A percentile compares a stretch with the other conserved stretches of the same genome.
Evolutionary conservation across 2,888 invertebrate genomes (phyloP).

Genomic region (Eupithecia tripunctaria): DNA sequence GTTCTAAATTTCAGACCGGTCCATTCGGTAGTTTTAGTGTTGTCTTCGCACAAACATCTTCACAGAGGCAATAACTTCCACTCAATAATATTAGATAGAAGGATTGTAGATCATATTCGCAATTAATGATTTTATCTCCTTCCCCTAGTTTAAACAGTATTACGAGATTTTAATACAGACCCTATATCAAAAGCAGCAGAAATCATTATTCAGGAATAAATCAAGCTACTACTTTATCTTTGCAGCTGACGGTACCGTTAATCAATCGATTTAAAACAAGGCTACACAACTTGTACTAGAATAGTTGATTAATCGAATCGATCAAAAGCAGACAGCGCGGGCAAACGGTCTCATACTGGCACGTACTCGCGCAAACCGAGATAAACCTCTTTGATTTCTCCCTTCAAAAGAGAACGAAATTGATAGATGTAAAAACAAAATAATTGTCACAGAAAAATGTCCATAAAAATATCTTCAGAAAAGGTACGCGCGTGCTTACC

Average conservation of each 20-base stretch:
- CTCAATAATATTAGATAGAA: too few relatives aligned
- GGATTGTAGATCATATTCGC: not conserved
- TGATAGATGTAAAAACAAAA: constrained; percentile 26
- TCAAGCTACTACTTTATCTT: not conserved
- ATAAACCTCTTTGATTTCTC: not conserved
- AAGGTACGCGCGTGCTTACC: constrained; percentile 32
- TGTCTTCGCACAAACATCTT: too few relatives aligned
- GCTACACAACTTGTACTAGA: not conserved
- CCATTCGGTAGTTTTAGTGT: too few relatives aligned
- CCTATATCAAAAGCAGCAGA: not conserved
- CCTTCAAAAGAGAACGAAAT: not conserved
- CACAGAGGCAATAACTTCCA: too few relatives aligned
- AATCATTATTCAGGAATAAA: not conserved
- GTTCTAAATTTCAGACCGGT: too few relatives aligned
- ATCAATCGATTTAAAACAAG: not conserved
- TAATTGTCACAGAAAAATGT: constrained; percentile 34
- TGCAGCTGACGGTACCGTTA: not conserved
- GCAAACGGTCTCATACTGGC: too few relatives aligned
- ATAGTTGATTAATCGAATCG: not conserved
- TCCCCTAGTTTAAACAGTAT: not conserved
- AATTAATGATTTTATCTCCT: not conserved
- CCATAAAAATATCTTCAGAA: constrained; percentile 7
- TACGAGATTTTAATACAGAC: not conserved
- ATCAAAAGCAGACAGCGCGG: too few relatives aligned
- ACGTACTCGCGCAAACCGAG: not conserved